Conservation (phyloP, 23 tunicate genomes). For the Oikopleura albicans region DNA sequence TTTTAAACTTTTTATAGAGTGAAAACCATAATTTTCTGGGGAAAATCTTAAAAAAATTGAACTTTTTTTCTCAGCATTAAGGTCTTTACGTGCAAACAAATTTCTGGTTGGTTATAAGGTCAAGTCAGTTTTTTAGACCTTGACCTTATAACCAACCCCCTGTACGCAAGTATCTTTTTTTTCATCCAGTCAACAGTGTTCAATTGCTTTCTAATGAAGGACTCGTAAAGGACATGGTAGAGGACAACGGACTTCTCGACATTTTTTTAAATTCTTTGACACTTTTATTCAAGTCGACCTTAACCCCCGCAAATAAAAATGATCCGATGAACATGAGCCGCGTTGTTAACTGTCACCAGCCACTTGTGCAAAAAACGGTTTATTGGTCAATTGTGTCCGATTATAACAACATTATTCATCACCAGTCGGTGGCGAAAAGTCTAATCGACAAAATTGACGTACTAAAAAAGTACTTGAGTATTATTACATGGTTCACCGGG, state of each 20-base stretch:
- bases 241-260: not conserved
- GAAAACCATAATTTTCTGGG: too few relatives aligned
- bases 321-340: not conserved
- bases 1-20: too few relatives aligned
- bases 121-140: too few relatives aligned
- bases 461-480: not conserved
- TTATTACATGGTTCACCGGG: slow-evolving; percentile 5
- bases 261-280: not conserved
- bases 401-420: slow-evolving; percentile 55
- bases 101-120: too few relatives aligned
- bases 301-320: not conserved
- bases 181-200: too few relatives aligned
- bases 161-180: too few relatives aligned
- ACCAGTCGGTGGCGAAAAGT: slow-evolving; percentile 24
- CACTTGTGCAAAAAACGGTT: slow-evolving; percentile 26
- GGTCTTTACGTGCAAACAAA: too few relatives aligned
- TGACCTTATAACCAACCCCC: too few relatives aligned
- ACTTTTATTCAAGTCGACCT: not conserved
- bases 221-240: not conserved
- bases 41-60: too few relatives aligned
- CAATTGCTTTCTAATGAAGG: slow-evolving; percentile 12
- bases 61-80: too few relatives aligned
- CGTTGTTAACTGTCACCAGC: not conserved
- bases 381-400: slow-evolving; percentile 96
- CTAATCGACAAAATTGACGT: slow-evolving; percentile 26